Evolutionary conservation across 2,113 vertebrate species (phyloP).

Genomic region (Cyanistes caeruleus): DNA sequence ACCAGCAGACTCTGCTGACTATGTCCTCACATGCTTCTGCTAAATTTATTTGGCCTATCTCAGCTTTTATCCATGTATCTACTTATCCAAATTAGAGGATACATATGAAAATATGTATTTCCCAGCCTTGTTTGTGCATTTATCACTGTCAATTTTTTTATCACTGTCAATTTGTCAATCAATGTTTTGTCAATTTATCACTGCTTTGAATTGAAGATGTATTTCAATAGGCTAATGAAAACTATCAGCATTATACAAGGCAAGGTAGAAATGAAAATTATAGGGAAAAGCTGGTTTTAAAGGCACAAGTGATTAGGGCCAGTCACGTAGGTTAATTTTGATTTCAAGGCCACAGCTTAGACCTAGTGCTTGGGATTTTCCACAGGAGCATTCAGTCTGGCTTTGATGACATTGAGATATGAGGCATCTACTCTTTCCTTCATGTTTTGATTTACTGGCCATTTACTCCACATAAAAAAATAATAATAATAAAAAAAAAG

Average conservation of each 20-base stretch:
- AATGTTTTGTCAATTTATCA: no score
- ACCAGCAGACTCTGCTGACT: not conserved
- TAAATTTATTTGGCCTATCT: not conserved
- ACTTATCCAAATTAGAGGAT: not conserved
- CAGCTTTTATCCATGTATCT: not conserved
- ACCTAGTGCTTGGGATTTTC: not conserved
- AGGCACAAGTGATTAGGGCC: not conserved
- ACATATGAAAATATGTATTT: not conserved
- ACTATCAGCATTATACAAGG: not conserved
- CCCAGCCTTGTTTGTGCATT: not conserved
- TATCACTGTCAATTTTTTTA: not conserved
- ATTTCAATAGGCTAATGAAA: not conserved
- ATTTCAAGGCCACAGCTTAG: not conserved
- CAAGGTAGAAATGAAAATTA: not conserved
- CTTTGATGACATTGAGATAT: not conserved
- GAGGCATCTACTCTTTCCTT: not conserved
- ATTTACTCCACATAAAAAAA: not conserved
- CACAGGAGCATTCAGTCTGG: not conserved
- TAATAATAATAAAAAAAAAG: no score
- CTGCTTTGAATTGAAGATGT: not conserved
- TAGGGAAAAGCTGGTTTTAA: not conserved
- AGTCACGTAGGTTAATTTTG: not conserved
- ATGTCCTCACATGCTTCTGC: not conserved
- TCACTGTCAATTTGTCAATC: not conserved
- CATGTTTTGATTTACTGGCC: not conserved